Evolutionary conservation across 2,888 invertebrate genomes (phyloP).

Genomic region (Epicampocera succincta): DNA sequence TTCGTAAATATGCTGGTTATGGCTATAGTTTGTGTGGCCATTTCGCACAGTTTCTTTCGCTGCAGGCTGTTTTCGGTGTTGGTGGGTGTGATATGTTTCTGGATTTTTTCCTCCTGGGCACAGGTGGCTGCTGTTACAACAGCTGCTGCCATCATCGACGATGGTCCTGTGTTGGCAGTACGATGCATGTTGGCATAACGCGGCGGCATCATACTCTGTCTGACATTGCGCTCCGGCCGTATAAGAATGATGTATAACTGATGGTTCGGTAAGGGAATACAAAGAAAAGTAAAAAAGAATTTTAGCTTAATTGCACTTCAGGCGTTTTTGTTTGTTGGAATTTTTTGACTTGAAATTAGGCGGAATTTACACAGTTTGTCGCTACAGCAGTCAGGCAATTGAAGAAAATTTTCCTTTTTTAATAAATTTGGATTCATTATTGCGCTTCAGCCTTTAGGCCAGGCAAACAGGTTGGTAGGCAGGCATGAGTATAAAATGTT

Average conservation of each 20-base stretch:
- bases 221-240: conserved; percentile 93
- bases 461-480: not conserved
- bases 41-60: conserved; percentile 80
- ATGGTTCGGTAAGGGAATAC: not conserved
- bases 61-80: conserved; percentile 72
- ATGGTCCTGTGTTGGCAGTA: conserved; percentile 84
- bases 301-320: not conserved
- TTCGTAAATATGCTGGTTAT: conserved; percentile 80
- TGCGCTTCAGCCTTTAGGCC: not conserved
- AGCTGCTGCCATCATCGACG: conserved; percentile 87
- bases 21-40: conserved; percentile 81
- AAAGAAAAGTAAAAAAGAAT: conserved; percentile 11
- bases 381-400: not conserved
- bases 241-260: conserved; percentile 95
- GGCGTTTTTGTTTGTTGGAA: not conserved
- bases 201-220: conserved; percentile 93
- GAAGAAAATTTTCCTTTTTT: no score
- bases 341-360: not conserved
- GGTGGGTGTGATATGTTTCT: conserved; percentile 84
- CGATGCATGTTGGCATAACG: conserved; percentile 85
- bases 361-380: not conserved
- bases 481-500: not conserved
- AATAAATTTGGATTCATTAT: not conserved
- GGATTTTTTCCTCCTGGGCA: conserved; percentile 86
- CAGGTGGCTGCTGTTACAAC: conserved; percentile 87